These are phyloP conservation scores for Drosophila villosipedis DNA, from an alignment of 2,888 invertebrate genomes.

Conservation along the genomic window DNA sequence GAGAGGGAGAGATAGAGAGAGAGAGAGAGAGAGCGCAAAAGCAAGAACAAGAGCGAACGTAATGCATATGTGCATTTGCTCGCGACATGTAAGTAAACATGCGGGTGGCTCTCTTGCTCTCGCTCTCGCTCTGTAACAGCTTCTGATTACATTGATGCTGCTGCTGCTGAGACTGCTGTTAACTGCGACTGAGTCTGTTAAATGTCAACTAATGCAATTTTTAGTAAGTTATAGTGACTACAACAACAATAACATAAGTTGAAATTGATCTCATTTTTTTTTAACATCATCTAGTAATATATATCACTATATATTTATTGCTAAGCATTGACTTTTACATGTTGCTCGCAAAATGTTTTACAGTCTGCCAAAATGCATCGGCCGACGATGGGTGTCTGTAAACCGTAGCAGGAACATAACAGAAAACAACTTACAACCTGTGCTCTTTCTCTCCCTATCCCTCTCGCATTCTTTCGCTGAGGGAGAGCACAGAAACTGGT, in stretches of 20 bases:
- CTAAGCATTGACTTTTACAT: not conserved
- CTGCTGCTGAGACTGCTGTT: slow-evolving; percentile 25
- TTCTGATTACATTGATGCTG: slow-evolving; percentile 56
- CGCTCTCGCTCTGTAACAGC: slow-evolving; percentile 13
- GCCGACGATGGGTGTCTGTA: slow-evolving; percentile 3
- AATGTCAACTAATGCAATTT: slow-evolving; percentile 15
- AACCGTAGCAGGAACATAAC: slow-evolving; percentile 21
- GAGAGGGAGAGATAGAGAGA: slow-evolving; percentile 28
- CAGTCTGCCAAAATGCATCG: slow-evolving; percentile 7
- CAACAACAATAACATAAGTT: not conserved
- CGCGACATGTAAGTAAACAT: slow-evolving; percentile 47
- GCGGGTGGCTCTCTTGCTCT: slow-evolving; percentile 57
- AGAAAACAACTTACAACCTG: slow-evolving; percentile 15
- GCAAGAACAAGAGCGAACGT: not conserved
- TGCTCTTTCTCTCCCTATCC: slow-evolving; percentile 6
- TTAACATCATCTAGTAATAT: not conserved
- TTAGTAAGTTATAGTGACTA: not conserved
- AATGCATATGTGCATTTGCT: slow-evolving; percentile 15
- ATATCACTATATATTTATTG: not conserved
- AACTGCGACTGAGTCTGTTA: slow-evolving; percentile 17
- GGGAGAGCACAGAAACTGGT: slow-evolving; percentile 19
- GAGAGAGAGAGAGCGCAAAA: slow-evolving; percentile 11
- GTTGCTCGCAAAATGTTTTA: not conserved
- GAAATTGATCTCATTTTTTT: not conserved
- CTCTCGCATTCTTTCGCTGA: not conserved